These are phyloP conservation scores for Dicycla oo DNA, from an alignment of 2,888 invertebrate species.

Conservation along the genomic window DNA sequence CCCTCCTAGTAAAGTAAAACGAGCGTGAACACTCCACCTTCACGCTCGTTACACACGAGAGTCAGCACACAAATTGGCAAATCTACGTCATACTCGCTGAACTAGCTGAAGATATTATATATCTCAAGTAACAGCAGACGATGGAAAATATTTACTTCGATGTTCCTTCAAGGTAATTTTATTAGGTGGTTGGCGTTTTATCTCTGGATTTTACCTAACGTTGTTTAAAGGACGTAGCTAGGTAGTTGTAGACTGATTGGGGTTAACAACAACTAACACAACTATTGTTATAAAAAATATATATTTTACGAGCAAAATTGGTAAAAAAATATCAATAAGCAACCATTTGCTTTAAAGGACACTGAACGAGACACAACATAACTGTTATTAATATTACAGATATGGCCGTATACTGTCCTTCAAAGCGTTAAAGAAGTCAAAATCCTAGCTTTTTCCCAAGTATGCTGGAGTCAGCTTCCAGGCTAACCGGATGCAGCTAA, in stretches of 20 bases:
- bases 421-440: not conserved
- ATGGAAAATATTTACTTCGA: constrained; percentile 47
- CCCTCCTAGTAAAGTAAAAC: constrained; percentile 6
- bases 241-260: not conserved
- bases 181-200: constrained; percentile 4
- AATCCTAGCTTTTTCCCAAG: not conserved
- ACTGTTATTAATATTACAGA: too few species aligned
- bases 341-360: too few species aligned
- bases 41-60: constrained; percentile 28
- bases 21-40: not conserved
- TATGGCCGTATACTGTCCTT: too few species aligned
- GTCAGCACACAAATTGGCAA: constrained; percentile 38
- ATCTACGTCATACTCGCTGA: constrained; percentile 18
- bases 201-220: not conserved
- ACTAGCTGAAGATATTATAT: constrained; percentile 36
- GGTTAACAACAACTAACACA: too few species aligned
- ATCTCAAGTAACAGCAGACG: constrained; percentile 4
- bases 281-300: not conserved
- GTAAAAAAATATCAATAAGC: not conserved
- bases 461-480: not conserved
- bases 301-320: too few species aligned
- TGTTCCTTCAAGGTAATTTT: constrained; percentile 7
- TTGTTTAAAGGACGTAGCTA: not conserved
- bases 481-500: not conserved
- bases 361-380: too few species aligned